Conservation (phyloP, 2,888 invertebrate species). For the Yponomeuta plumbellus region DNA sequence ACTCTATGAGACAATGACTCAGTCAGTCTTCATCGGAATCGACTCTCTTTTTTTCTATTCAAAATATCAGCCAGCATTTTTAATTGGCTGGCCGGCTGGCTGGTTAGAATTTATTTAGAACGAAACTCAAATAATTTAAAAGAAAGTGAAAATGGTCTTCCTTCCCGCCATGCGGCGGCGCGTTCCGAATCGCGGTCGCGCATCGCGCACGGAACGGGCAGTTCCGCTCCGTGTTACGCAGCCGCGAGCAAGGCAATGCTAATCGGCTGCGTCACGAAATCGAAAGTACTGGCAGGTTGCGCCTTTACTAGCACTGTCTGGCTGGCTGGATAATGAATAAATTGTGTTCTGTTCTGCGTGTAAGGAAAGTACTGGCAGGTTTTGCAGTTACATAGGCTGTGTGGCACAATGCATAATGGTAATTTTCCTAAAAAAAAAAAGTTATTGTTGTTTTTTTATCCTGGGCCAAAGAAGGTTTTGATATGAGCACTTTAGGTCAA, state of each 20-base stretch:
- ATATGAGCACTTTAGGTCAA: too few species aligned
- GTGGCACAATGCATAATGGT: too few species aligned
- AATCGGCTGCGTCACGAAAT: slow-evolving; percentile 71
- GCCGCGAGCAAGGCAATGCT: slow-evolving; percentile 65
- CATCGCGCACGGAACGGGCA: slow-evolving; percentile 19
- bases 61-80: slow-evolving; percentile 40
- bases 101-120: slow-evolving; percentile 41
- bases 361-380: too few species aligned
- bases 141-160: slow-evolving; percentile 38
- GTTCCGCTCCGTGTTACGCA: slow-evolving; percentile 66
- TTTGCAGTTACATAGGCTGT: too few species aligned
- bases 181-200: slow-evolving; percentile 23
- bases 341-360: too few species aligned
- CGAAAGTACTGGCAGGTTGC: slow-evolving; percentile 50
- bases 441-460: too few species aligned
- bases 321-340: neutral
- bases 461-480: too few species aligned
- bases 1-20: neutral
- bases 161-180: slow-evolving; percentile 4
- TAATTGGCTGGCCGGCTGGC: slow-evolving; percentile 36
- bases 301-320: neutral
- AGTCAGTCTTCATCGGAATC: neutral
- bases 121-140: slow-evolving; percentile 55
- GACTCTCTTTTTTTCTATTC: slow-evolving; percentile 13
- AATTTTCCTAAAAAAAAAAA: too few species aligned